Base-by-base conservation (phyloP, 2,888 invertebrate genomes). In the Laothoe populi region DNA sequence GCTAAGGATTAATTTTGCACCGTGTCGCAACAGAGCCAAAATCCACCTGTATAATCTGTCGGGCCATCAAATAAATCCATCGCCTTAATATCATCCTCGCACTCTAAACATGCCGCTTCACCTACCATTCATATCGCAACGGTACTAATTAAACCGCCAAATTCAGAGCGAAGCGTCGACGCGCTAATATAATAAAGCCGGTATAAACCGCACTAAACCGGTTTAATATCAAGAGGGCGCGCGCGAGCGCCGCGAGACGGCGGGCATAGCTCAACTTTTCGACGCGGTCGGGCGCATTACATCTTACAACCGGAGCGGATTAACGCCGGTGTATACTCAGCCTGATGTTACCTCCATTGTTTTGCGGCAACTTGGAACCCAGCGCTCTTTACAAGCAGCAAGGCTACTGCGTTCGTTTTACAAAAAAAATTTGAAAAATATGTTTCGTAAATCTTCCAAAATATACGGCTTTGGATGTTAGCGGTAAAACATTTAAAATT, bases 181-280 rank as follows among this genome's bases (percentile, higher is more conserved):
- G 84, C 83, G 86, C 82, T 91, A 88, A 90, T 91, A 89, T 88
- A 88, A 89, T 90, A 88, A 89, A 91, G 86, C 89, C 87, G 81
- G 85, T 78, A 82, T 88, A 87, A 87, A 88, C 88, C 87, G 77
- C 83, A 83, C 79, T 87, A 84, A 90, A 88, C 87, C 82, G 81
- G 87, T 88, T 88, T 88, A 89, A 89, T 89, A 88, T 88, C 85
- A 84, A 85, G 85, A 82, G 83, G 78, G 82, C 78, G 74, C 64
- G 59, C 60, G 46, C 60, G 62, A 26, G 31, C 59, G 59, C 46
- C 60, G 80, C 77, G 74, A 63, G 66, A 65, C 58, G 62, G 61
- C 16, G 62, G 69, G 73, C 73, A 81, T 81, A 77, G 82, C 80
- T 84, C 82, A 86, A 87, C 84, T 88, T 87, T 84, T 81, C 83